Evolutionary conservation across 2,797 vertebrate species (phyloP).

Genomic region (Urosaurus nigricauda): DNA sequence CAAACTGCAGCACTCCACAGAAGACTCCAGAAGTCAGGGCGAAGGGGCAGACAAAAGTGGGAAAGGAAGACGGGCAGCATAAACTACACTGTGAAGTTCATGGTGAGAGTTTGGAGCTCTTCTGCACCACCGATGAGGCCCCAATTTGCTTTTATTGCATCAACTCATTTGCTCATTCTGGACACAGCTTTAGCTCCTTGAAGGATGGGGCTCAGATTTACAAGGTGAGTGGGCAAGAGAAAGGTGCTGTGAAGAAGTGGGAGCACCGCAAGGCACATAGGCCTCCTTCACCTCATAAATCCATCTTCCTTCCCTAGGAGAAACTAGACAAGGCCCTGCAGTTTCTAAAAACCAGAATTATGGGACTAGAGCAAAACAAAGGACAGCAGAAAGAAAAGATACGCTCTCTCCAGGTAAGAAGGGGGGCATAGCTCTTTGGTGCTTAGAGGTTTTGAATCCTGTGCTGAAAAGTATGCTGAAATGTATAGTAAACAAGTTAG

Average conservation of each 20-base stretch:
- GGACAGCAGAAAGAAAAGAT: neutral
- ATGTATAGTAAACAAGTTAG: too few species aligned
- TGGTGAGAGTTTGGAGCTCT: neutral
- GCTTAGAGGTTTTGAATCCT: too few species aligned
- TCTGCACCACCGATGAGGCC: neutral
- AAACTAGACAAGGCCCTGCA: neutral
- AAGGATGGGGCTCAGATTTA: neutral
- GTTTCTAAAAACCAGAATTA: neutral
- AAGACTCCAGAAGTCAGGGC: too few species aligned
- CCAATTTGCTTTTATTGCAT: neutral
- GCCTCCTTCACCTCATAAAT: too few species aligned
- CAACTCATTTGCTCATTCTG: neutral
- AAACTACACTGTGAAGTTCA: neutral
- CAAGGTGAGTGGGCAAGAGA: neutral
- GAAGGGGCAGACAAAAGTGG: too few species aligned
- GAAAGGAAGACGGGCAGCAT: fast-evolving
- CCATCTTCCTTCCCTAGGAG: neutral
- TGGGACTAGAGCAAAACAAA: neutral
- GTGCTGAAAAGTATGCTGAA: too few species aligned
- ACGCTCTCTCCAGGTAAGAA: neutral
- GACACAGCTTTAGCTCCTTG: conserved; percentile 1
- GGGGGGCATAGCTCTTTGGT: neutral
- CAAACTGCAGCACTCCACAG: too few species aligned
- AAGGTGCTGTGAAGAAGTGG: too few species aligned
- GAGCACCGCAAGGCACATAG: too few species aligned